Percentiles rank a stretch among this genome's conserved stretches.
phyloP scores from a whole-genome alignment of 2,888 invertebrate genomes.

The Pedicia rivosa region DNA sequence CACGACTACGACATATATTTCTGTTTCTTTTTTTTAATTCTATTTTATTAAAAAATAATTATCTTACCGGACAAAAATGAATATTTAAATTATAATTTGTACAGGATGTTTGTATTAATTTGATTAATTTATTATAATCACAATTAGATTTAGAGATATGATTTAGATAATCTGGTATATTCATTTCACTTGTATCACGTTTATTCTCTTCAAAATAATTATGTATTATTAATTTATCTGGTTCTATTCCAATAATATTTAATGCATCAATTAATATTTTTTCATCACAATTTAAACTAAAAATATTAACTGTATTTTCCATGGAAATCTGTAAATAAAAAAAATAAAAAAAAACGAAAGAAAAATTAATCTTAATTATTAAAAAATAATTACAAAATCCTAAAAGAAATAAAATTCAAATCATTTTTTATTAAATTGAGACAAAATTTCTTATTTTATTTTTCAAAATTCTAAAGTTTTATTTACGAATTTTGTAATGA shows the following conservation, averaged over 20 bases:
- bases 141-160: slow-evolving; percentile 25
- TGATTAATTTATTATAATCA: slow-evolving; percentile 24
- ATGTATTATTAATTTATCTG: slow-evolving; percentile 21
- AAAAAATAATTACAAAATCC: too few relatives aligned
- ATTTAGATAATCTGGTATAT: slow-evolving; percentile 18
- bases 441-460: too few relatives aligned
- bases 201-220: slow-evolving; percentile 8
- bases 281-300: slow-evolving; percentile 23
- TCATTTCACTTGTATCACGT: slow-evolving; percentile 11
- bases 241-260: slow-evolving; percentile 23
- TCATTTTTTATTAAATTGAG: too few relatives aligned
- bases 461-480: too few relatives aligned
- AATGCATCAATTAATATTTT: slow-evolving; percentile 26
- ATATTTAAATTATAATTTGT: slow-evolving; percentile 20
- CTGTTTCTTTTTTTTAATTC: neutral
- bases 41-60: neutral
- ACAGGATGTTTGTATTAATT: slow-evolving; percentile 22
- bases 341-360: slow-evolving; percentile 1
- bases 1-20: too few relatives aligned
- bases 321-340: slow-evolving; percentile 12
- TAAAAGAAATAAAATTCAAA: too few relatives aligned
- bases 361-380: too few relatives aligned
- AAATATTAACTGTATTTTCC: slow-evolving; percentile 18
- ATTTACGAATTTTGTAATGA: too few relatives aligned
- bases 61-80: slow-evolving; percentile 22